Evolutionary conservation across 2,888 invertebrate species (phyloP), one percentile per base, ranked within the genome.

Genomic region (Perithous albicinctus): DNA sequence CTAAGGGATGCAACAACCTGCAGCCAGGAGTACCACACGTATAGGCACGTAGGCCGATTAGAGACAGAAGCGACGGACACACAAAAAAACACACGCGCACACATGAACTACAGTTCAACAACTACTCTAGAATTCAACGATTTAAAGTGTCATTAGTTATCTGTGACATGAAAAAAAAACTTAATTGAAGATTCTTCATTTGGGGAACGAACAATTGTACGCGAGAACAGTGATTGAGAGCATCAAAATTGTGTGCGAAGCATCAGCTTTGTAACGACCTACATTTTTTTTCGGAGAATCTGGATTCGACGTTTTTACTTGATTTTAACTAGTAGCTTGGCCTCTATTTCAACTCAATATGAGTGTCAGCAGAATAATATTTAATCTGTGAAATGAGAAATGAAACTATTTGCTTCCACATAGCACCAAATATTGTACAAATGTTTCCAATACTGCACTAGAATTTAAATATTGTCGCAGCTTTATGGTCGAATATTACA

Each of bases 131-230:
- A 56, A 56, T 56, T 56, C 15, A 56, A 56, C 32, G 56, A 56
- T 56, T 32, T 56, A 32, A 56, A 56, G 56, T 32, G 56, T 56
- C 56, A n/a, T 56, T 56, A 56, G 56, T 56, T 56, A n/a, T 56
- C 56, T n/a, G 56, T 56, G 56, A 56, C 56, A 15, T 15, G 15
- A 56, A n/a, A n/a, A n/a, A 54, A 46, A 26, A 54, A 56, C 29
- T 32, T 56, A 6, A 32, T 56, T 32, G 29, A 56, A 6, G 29
- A 56, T 20, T 12, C 26, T 56, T 32, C 32, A 32, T n/a, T 32
- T 15, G 6, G 15, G 15, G 15, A 2, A 29, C 54, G 54, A 54
- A 56, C n/a, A 56, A 32, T 56, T 32, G 32, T n/a, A 2, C 1
- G n/a, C n/a, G 6, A 32, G 6, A 7, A 2, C n/a, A 6, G 32